These are phyloP conservation scores for Rhagonycha lutea DNA, from an alignment of 2,888 invertebrate species.

Conservation along the genomic window DNA sequence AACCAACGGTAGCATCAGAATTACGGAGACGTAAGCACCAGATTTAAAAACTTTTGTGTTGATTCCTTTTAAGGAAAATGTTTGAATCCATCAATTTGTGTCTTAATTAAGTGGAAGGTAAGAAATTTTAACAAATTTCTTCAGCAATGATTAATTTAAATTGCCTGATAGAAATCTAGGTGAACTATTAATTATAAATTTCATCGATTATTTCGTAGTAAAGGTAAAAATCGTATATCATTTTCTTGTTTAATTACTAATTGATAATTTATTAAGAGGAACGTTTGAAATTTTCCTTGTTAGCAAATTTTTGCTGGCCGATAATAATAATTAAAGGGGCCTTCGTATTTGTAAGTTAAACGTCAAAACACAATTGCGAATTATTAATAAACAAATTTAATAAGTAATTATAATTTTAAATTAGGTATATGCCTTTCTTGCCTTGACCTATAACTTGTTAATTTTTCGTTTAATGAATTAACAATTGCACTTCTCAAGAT, in stretches of 20 bases:
- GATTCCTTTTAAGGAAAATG: too few species aligned
- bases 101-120: neutral
- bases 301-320: neutral
- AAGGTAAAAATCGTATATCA: neutral
- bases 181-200: neutral
- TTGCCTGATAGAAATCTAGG: neutral
- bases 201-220: neutral
- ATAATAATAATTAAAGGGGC: neutral
- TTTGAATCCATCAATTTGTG: neutral
- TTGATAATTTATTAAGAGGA: neutral
- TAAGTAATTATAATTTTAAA: neutral
- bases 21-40: too few species aligned
- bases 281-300: neutral
- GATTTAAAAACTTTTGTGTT: too few species aligned
- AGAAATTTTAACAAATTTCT: neutral
- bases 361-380: neutral
- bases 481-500: slow-evolving; percentile 21
- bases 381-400: neutral
- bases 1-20: too few species aligned
- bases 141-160: neutral
- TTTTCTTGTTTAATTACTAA: neutral
- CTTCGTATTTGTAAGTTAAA: neutral
- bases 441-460: slow-evolving; percentile 2
- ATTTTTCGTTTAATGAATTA: slow-evolving; percentile 2
- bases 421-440: neutral